Base-by-base conservation (phyloP, 53 echinoderm and acorn worm species). In the Pentamera pediparva region DNA sequence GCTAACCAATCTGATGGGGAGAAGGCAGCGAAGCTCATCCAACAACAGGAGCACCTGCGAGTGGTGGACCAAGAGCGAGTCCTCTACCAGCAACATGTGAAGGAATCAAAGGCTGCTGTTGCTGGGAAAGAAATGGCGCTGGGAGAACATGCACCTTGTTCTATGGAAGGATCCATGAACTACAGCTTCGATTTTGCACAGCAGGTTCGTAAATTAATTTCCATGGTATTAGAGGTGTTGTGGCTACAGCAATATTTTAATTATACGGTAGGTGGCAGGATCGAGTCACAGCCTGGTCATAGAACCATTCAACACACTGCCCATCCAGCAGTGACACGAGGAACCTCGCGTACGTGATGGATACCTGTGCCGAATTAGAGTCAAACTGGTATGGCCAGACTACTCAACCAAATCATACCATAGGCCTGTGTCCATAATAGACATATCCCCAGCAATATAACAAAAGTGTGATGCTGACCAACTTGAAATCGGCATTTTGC, bases 111-210 rank as follows among this genome's bases (percentile, higher is more conserved):
- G 21, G 40, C 37, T 64, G 65, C 37, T 38, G 36, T 39, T n/a
- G 12, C 17, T 64, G 65, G 65, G 17, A 19, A 36, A 39, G 40
- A 64, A 35, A 36, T 64, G 18, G 19, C 65, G 40, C 65, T 36
- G 38, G 40, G 59, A 59, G 24, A 18, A 59, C 59, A 64, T 64
- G 36, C 12, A 55, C 49, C 58, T 30, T 74, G 74, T 32, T 55
- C 54, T 12, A 73, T 17, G 35, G 29, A 43, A 39, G 59, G 64
- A 47, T 21, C 19, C 15, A 82, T 78, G 69, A 60, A 84, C 52
- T 84, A 84, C 50, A 47, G 60, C 3, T 84, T 84, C n/a, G 79
- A 84, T 36, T 84, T 73, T 62, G 79, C 79, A 2, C 84, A 84
- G 3, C 84, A 84, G 64, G 59, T 59, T 21, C 26, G 59, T 59